A percentile compares a stretch with the other conserved stretches of the same genome.
phyloP scores from a whole-genome alignment of 53 echinoderm and acorn worm species.

The Stichopus horrens region DNA sequence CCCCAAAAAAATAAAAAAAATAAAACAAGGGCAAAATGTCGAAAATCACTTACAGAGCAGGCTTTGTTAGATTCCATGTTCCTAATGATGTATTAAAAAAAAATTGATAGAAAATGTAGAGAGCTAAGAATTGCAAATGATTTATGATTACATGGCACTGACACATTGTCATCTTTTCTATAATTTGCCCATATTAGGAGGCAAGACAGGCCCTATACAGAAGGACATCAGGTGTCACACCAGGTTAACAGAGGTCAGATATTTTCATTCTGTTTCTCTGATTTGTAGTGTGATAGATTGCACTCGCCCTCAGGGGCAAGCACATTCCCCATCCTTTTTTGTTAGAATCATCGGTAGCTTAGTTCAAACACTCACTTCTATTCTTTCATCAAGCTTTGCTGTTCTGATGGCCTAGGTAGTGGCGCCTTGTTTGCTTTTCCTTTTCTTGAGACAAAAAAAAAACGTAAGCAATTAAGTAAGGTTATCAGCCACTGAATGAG shows the following conservation, averaged over 20 bases:
- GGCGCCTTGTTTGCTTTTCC: no score
- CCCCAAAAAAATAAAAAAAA: not conserved
- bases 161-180: conserved; percentile 43
- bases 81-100: not conserved
- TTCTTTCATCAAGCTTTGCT: no score
- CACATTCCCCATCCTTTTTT: no score
- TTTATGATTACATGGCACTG: conserved; percentile 20
- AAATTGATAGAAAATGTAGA: not conserved
- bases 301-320: not conserved
- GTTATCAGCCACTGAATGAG: no score
- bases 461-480: no score
- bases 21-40: not conserved
- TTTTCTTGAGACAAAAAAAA: no score
- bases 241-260: conserved; percentile 49
- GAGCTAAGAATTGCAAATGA: not conserved
- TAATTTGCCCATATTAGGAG: conserved; percentile 50
- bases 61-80: not conserved
- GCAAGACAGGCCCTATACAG: conserved; percentile 33
- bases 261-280: conserved; percentile 53
- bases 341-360: no score
- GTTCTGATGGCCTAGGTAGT: no score
- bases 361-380: no score
- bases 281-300: conserved; percentile 28
- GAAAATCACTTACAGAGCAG: not conserved
- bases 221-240: conserved; percentile 46